phyloP scores from a whole-genome alignment of 2,888 invertebrate genomes.

The Rosalia funebris region DNA sequence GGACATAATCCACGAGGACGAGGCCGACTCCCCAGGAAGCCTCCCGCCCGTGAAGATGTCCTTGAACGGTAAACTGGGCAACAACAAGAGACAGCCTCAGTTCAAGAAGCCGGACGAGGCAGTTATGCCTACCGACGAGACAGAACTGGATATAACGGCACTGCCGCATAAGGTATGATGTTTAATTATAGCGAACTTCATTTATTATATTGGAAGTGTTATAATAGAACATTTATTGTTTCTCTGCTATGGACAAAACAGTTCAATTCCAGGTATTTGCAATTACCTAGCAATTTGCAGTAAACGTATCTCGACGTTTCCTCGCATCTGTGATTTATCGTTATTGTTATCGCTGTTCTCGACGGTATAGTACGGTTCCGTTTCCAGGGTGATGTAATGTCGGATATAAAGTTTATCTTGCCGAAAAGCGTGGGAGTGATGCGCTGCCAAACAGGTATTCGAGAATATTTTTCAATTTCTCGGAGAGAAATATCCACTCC shows the following conservation, averaged over 20 bases:
- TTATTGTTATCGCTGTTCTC: constrained; percentile 15
- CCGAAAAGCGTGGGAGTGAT: no score
- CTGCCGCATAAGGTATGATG: constrained; percentile 52
- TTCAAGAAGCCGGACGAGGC: constrained; percentile 32
- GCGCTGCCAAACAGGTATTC: no score
- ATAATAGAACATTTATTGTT: constrained; percentile 53
- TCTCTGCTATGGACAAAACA: constrained; percentile 48
- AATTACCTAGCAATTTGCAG: constrained; percentile 45
- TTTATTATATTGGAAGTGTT: constrained; percentile 51
- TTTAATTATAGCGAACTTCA: constrained; percentile 42
- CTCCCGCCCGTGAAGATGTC: constrained; percentile 61
- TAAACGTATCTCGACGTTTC: constrained; percentile 1
- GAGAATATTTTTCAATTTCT: no score
- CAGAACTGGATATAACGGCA: constrained; percentile 54
- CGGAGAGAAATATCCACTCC: no score
- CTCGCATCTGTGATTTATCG: constrained; percentile 8
- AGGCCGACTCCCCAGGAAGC: constrained; percentile 54
- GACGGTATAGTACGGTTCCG: background rate
- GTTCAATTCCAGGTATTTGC: constrained; percentile 49
- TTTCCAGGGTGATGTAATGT: background rate
- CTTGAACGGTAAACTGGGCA: constrained; percentile 52
- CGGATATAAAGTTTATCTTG: background rate
- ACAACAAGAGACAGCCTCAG: constrained; percentile 23
- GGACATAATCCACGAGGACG: constrained; percentile 70
- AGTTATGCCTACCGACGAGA: constrained; percentile 36